Evolutionary conservation across 2,888 invertebrate species (phyloP).

Genomic region (Idaea aversata): DNA sequence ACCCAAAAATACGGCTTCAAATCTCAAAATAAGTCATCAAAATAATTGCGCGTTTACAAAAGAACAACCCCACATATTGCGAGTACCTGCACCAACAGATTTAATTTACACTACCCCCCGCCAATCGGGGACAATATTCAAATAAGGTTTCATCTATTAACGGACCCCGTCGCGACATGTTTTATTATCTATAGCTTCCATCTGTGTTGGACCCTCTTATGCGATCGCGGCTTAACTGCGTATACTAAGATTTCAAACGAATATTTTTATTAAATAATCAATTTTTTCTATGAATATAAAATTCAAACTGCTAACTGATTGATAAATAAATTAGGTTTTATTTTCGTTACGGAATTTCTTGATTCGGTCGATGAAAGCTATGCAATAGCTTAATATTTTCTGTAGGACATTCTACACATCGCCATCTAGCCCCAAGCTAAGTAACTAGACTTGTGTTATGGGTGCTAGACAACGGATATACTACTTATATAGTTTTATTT

Average conservation of each 20-base stretch:
- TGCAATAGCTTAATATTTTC: no score
- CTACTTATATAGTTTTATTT: no score
- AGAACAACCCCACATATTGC: constrained; percentile 30
- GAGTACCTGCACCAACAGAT: constrained; percentile 59
- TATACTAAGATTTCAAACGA: constrained; percentile 7
- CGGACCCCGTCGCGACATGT: constrained; percentile 69
- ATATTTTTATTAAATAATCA: neutral
- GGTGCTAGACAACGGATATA: no score
- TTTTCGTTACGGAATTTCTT: no score
- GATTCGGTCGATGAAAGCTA: no score
- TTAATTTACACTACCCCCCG: constrained; percentile 73
- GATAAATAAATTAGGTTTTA: no score
- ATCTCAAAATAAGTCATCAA: constrained; percentile 16
- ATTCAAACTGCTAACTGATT: no score
- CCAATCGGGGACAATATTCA: constrained; percentile 73
- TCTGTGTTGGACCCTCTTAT: constrained; percentile 56
- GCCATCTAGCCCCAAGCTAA: no score
- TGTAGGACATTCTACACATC: no score
- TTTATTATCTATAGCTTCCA: constrained; percentile 71
- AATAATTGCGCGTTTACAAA: constrained; percentile 26
- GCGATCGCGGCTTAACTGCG: constrained; percentile 20
- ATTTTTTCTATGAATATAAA: no score
- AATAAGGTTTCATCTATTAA: constrained; percentile 78
- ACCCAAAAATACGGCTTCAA: constrained; percentile 19
- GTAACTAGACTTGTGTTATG: no score